phyloP scores from a whole-genome alignment of 1,140 invertebrate genomes.

The Diploscapter pachys region DNA sequence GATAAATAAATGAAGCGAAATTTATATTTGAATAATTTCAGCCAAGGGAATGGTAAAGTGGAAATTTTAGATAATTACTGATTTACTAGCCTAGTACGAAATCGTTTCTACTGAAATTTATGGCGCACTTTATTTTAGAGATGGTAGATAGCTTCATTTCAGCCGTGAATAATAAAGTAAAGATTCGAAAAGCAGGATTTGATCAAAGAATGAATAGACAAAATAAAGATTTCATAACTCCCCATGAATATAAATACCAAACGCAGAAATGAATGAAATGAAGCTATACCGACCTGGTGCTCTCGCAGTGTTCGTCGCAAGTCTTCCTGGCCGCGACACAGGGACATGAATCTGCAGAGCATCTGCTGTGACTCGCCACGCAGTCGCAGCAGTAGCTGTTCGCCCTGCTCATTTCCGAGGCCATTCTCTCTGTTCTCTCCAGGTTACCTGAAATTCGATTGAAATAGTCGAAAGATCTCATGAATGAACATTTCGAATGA shows the following conservation, averaged over 20 bases:
- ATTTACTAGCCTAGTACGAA: too few species aligned
- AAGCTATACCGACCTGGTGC: constrained; percentile 45
- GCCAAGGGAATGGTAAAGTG: too few species aligned
- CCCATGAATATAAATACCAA: not conserved
- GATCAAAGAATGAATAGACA: not conserved
- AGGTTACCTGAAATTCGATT: too few species aligned
- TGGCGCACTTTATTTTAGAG: too few species aligned
- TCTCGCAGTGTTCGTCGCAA: constrained; percentile 58
- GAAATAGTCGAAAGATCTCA: too few species aligned
- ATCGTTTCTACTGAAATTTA: too few species aligned
- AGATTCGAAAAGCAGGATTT: not conserved
- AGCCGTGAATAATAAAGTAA: not conserved
- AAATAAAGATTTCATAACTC: not conserved
- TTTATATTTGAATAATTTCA: too few species aligned
- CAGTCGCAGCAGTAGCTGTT: constrained; percentile 49
- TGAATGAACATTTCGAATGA: too few species aligned
- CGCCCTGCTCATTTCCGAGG: constrained; percentile 28
- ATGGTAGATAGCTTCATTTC: too few species aligned
- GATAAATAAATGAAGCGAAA: too few species aligned
- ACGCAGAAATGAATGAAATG: not conserved
- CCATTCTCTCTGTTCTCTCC: not conserved
- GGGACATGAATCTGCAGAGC: constrained; percentile 53
- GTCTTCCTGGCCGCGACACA: constrained; percentile 57
- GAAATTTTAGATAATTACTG: too few species aligned
- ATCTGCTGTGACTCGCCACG: constrained; percentile 40